Percentiles rank a stretch among this genome's conserved stretches.
Evolutionary conservation across 2,888 invertebrate species (phyloP).

Genomic region (Taenaris catops): DNA sequence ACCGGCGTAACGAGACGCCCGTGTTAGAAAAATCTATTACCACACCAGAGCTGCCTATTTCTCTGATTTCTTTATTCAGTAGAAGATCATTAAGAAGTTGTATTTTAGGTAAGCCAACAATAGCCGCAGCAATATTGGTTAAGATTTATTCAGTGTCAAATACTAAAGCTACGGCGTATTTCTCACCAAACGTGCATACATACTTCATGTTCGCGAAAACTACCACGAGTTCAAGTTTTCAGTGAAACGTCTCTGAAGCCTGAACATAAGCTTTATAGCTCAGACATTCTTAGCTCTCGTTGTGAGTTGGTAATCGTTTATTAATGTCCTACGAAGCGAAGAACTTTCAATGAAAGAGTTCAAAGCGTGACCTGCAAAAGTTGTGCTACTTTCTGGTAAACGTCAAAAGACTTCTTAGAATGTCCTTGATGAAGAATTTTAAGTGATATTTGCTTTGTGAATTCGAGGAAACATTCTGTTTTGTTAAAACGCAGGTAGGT

Average conservation of each 20-base stretch:
- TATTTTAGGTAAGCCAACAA: too few relatives aligned
- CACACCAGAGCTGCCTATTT: too few relatives aligned
- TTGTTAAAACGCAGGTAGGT: too few relatives aligned
- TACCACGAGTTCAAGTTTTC: neutral
- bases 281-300: conserved; percentile 4
- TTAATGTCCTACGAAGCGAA: conserved; percentile 13
- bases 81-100: too few relatives aligned
- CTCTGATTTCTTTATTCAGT: too few relatives aligned
- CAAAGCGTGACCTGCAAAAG: conserved; percentile 20
- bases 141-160: too few relatives aligned
- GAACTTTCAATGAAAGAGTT: conserved; percentile 15
- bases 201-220: neutral
- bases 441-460: conserved; percentile 17
- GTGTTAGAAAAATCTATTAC: too few relatives aligned
- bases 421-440: conserved; percentile 21
- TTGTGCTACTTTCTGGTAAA: conserved; percentile 16
- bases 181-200: neutral
- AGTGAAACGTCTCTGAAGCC: neutral
- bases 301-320: conserved; percentile 14
- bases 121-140: too few relatives aligned
- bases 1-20: too few relatives aligned
- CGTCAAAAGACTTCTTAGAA: conserved; percentile 18
- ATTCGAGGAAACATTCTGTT: neutral
- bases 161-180: too few relatives aligned
- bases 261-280: conserved; percentile 1